Base-by-base conservation (phyloP, 2,888 invertebrate species). In the Epirrhoe tristata region DNA sequence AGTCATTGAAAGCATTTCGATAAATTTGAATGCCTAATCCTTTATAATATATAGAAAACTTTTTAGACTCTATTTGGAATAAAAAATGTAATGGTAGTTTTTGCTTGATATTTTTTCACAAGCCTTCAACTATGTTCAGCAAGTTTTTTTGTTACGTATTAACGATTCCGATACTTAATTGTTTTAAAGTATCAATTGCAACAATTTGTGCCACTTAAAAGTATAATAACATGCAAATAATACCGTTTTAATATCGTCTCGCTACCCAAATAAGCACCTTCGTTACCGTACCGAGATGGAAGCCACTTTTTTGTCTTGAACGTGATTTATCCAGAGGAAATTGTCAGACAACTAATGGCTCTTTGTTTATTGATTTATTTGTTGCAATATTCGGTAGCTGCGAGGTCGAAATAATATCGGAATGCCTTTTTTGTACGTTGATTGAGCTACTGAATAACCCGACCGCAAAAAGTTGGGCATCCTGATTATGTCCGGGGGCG, bases 341-440 rank as follows among this genome's bases (percentile, higher is more conserved):
- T 89, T 89, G 92, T 90, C 86, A 87, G 92, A 89, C 91, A 91
- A 87, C 90, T 90, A 91, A 92, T 91, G 91, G 88, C 76, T 91
- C 91, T 91, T 91, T 92, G 92, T 92, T 90, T 91, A 92, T 92
- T 91, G 92, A 93, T 92, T 92, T 91, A 91, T 92, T 86, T 83
- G 82, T 84, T 80, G 87, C 87, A 90, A 91, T 91, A 91, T 91
- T 91, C 91, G 89, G 92, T 91, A 93, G 93, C 92, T 81, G 77
- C 85, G 80, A 86, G 86, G 84, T 86, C 86, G 86, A 79, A 80
- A 80, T 85, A 83, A 84, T 84, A 87, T 85, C 78, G 77, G 74
- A 73, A 76, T 77, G 79, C 76, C 74, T 90, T 89, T 89, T 83
- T 73, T 69, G 65, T 72, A 56, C 64, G 75, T 80, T 87, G 86